Base-by-base conservation (phyloP, 1,140 invertebrate genomes). In the Cotesia chilonis region DNA sequence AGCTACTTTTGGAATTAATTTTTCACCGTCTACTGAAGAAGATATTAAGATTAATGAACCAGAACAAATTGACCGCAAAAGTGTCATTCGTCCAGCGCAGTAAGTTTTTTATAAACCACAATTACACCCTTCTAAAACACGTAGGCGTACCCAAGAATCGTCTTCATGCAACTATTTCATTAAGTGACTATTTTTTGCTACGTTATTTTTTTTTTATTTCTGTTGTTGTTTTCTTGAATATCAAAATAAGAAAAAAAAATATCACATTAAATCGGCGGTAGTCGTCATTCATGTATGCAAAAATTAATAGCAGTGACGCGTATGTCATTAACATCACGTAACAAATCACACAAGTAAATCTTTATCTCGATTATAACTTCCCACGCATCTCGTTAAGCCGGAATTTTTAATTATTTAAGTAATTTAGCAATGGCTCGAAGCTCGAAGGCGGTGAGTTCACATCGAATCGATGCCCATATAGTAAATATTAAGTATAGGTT, bases 401-500 rank as follows among this genome's bases (percentile, higher is more conserved):
- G 14, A 61, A 68, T 71, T 71, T 71, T 85, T 86, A 85, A 86
- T 85, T 85, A 85, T 86, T 84, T 83, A 75, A 77, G 82, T 86
- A 85, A 85, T 85, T 65, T 74, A 61, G 63, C 64, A 60, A 74
- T 66, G 47, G 51, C 68, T 72, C 14, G 52, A 55, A 66, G 51
- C 68, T 72, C 9, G 52, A 55, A 66, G 64, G 54, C 63, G 70
- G 70, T 65, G 72, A 72, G 76, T 64, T 73, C 70, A 70, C 60
- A 73, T 73, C 59, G 75, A 74, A 74, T 76, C 73, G 70, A 66
- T 61, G 84, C 79, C 82, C 84, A 84, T 83, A 84, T 83, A 85
- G 82, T 85, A 86, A 47, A 85, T 85, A 84, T 83, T 86, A 86
- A 86, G 84, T 85, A 86, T 86, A 86, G 84, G 80, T 78, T 81